These are phyloP conservation scores for Sardina pilchardus DNA, from an alignment of 2,113 vertebrate genomes.

Conservation along the genomic window DNA sequence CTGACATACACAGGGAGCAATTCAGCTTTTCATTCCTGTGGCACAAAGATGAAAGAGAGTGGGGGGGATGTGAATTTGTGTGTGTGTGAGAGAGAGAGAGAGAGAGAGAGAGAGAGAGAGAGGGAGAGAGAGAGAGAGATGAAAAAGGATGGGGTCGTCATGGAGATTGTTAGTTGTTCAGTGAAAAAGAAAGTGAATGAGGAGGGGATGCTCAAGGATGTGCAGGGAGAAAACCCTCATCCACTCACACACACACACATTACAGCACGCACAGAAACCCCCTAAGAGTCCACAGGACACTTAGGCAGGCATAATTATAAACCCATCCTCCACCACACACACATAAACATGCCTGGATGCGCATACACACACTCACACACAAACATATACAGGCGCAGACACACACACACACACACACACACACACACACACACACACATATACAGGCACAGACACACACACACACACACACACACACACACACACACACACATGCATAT, in stretches of 20 bases:
- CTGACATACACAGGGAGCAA: background rate
- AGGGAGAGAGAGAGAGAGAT: conserved; percentile 27
- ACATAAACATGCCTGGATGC: too few species aligned
- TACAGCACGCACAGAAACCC: background rate
- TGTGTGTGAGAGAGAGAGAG: background rate
- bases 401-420: too few species aligned
- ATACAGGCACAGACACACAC: too few species aligned
- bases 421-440: too few species aligned
- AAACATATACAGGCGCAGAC: too few species aligned
- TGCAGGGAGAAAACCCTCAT: background rate
- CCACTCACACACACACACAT: background rate
- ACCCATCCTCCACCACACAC: background rate
- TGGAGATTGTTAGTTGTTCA: conserved; percentile 48
- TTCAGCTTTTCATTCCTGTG: background rate
- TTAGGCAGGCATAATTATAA: background rate
- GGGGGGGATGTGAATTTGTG: background rate
- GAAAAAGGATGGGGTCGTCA: conserved; percentile 51
- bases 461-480: background rate
- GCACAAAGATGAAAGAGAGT: background rate
- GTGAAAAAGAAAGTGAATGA: conserved; percentile 50
- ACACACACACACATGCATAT: background rate
- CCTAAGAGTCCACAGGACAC: background rate
- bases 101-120: background rate
- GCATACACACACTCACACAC: background rate
- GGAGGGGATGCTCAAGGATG: conserved; percentile 9